Evolutionary conservation across 2,888 invertebrate genomes (phyloP).

Genomic region (Ormyrus thymus): DNA sequence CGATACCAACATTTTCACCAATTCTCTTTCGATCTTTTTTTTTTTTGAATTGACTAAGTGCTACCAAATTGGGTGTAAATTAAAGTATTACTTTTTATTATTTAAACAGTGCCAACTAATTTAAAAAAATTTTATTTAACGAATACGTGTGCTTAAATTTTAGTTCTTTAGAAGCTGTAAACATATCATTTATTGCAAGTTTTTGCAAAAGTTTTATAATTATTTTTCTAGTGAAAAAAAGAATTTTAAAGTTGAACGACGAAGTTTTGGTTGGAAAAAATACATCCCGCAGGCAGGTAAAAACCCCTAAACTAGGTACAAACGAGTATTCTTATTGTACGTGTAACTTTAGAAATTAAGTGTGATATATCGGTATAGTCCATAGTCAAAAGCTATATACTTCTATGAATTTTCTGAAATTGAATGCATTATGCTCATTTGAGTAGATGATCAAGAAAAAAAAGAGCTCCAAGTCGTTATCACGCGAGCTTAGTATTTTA

Average conservation of each 20-base stretch:
- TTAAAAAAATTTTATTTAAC: no score
- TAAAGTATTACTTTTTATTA: no score
- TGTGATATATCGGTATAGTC: slow-evolving; percentile 51
- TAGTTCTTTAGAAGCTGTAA: no score
- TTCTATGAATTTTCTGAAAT: slow-evolving; percentile 46
- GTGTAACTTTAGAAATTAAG: slow-evolving; percentile 50
- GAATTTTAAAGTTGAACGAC: not conserved
- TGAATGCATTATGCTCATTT: slow-evolving; percentile 22
- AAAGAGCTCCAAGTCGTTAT: slow-evolving; percentile 31
- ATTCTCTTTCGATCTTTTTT: slow-evolving; percentile 1
- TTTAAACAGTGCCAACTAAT: no score
- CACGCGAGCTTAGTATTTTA: slow-evolving; percentile 58
- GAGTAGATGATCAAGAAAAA: slow-evolving; percentile 1
- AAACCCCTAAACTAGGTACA: slow-evolving; percentile 52
- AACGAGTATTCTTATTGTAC: slow-evolving; percentile 48
- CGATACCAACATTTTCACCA: slow-evolving; percentile 21
- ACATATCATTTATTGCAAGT: not conserved
- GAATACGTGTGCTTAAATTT: no score
- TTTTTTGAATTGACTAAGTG: not conserved
- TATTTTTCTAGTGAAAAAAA: not conserved
- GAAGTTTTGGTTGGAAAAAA: slow-evolving; percentile 11
- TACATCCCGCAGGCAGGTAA: slow-evolving; percentile 26
- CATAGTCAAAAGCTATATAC: slow-evolving; percentile 49
- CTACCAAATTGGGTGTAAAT: no score
- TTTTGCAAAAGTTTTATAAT: not conserved